Base-by-base conservation (phyloP, 2,888 invertebrate genomes). In the Cinara cedri region DNA sequence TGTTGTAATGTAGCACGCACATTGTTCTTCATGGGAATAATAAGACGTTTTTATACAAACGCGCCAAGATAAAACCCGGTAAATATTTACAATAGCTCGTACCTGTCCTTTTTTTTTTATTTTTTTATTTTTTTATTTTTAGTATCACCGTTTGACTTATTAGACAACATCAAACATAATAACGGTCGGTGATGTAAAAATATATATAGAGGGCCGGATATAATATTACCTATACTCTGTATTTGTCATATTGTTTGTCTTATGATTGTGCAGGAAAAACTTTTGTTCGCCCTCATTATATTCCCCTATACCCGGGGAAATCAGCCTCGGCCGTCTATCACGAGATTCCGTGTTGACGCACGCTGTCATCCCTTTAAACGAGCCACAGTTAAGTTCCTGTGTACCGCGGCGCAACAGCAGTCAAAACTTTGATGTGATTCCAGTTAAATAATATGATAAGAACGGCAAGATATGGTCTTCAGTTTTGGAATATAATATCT, bases 341-440 rank as follows among this genome's bases (percentile, higher is more conserved):
- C 44, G 16, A 6, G 11, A 14, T 14, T 54, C 42, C 19, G 16
- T 8, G 46, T 26, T 57, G 57, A 57, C 16, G 21, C 54, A 24
- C 55, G 54, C 6, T 44, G 54, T 75, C 75, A 24, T 75, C 75
- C 65, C 44, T 65, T n/a, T 66, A 75, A 65, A 66, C 26, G 65
- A 55, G 24, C 54, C 16, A 16, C 65, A 44, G 42, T 66, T 55
- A 65, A 75, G 66, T 75, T 66, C 14, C 26, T 14, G 44, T 19
- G 9, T 10, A 19, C 44, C 21, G 21, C 8, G 44, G 9, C 16
- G 10, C 60, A n/a, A n/a, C n/a, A n/a, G 26, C 24, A n/a, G 44
- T n/a, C n/a, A 60, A 63, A 60, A 51, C 19, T 65, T 54, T 44
- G 34, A 63, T 44, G 63, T 34, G 42, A 63, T 74, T 54, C 63